Evolutionary conservation across 2,113 vertebrate species (phyloP), one percentile per base, ranked within the genome.

Genomic region (Chloropsis hardwickii): DNA sequence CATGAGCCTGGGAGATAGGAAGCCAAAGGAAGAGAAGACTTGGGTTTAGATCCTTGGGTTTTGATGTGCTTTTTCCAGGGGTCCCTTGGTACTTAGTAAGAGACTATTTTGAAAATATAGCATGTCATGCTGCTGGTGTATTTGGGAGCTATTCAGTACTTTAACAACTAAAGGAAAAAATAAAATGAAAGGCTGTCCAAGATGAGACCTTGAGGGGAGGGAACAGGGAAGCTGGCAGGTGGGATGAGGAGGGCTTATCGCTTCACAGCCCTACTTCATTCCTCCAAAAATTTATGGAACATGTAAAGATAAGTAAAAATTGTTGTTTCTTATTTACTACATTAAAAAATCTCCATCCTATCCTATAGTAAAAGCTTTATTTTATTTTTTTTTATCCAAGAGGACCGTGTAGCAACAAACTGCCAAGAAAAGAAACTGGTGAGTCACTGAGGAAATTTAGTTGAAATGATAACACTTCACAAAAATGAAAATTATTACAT

Each of bases 381-480:
- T 31, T 40, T 39, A 23, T 56, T 58, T 44, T 45, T 71, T 54
- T 47, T 1, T 5, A 50, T 78, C 48, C 40, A 65, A 83, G 48
- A 92, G 50, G 42, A 89, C 7, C 24, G 50, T 50, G 28, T 65
- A 86, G 76, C 82, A 90, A 86, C 61, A 71, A 96, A 81, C 42
- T 91, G 72, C 83, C 70, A 86, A 72, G 72, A 90, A 83, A 91
- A 80, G 81, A 95, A 91, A 95, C 62, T 42, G 10, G 81, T 95
- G 95, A 96, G 76, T 96, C 94, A 96, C 39, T n/a, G n/a, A 86
- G 48, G 79, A 97, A 88, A 94, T 92, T 90, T 90, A 92, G 93
- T 81, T 92, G 79, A 90, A 94, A 96, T 94, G 94, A 95, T 95
- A 95, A 72, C 80, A 97, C 88, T 95, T 97, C 72, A 81, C 91